phyloP scores from a whole-genome alignment of 2,113 vertebrate species.

The Castor canadensis region DNA sequence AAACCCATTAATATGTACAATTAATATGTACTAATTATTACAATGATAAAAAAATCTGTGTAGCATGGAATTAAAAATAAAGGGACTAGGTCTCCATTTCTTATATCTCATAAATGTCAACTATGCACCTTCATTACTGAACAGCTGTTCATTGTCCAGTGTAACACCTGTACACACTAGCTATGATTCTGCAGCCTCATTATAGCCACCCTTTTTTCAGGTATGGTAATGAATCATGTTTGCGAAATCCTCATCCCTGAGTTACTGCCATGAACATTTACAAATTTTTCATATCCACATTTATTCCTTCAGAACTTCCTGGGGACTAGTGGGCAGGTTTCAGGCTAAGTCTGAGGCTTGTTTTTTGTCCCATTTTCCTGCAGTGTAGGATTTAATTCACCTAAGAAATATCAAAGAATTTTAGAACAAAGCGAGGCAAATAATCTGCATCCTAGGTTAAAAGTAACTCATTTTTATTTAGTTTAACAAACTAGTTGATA shows the following conservation, averaged over 20 bases:
- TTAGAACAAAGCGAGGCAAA: neutral
- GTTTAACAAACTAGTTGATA: neutral
- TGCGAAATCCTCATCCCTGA: neutral
- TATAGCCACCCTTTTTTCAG: neutral
- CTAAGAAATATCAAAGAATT: neutral
- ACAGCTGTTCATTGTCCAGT: neutral
- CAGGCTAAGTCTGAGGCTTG: neutral
- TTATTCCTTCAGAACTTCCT: neutral
- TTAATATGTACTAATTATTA: neutral
- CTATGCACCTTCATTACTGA: neutral
- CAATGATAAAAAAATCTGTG: neutral
- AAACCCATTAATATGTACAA: neutral
- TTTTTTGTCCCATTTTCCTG: neutral
- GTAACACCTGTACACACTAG: neutral
- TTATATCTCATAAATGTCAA: neutral
- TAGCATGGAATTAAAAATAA: neutral
- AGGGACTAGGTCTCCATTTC: neutral
- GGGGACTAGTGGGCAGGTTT: neutral
- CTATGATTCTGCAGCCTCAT: neutral
- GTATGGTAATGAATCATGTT: neutral
- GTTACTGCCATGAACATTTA: fast-evolving
- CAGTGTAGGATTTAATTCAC: neutral
- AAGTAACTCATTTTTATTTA: neutral
- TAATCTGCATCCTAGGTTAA: neutral
- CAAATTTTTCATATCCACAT: neutral